Percentiles rank a stretch among this genome's conserved stretches.
Evolutionary conservation across 1,140 invertebrate species (phyloP).

Genomic region (Anastatus disparis): DNA sequence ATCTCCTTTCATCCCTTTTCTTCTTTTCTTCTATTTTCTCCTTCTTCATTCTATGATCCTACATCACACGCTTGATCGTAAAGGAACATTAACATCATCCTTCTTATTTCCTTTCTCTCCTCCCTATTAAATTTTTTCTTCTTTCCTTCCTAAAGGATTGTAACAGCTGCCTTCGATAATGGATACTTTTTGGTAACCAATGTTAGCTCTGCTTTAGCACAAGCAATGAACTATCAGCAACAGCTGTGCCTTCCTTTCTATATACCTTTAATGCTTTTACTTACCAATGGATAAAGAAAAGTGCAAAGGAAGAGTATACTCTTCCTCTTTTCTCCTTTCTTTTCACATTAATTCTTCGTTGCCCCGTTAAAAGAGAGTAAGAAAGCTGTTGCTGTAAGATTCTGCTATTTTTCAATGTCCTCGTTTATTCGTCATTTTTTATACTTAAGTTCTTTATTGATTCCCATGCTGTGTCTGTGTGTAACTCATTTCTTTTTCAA

Average conservation of each 20-base stretch:
- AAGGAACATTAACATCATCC: slow-evolving; percentile 49
- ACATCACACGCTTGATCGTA: slow-evolving; percentile 39
- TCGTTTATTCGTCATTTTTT: slow-evolving; percentile 10
- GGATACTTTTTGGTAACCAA: slow-evolving; percentile 47
- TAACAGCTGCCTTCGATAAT: slow-evolving; percentile 49
- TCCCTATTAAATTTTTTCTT: too few species aligned
- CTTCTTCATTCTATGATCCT: neutral
- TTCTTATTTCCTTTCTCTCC: too few species aligned
- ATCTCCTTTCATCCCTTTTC: slow-evolving; percentile 26
- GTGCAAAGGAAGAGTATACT: too few species aligned
- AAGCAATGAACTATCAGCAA: slow-evolving; percentile 48
- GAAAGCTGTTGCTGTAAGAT: too few species aligned
- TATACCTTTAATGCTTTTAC: too few species aligned
- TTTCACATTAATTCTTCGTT: slow-evolving; percentile 31
- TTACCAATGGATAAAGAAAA: too few species aligned
- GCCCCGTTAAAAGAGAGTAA: neutral
- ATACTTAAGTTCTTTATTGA: neutral
- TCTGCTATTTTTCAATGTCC: neutral
- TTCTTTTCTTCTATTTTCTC: slow-evolving; percentile 4
- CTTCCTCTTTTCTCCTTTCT: slow-evolving; percentile 13
- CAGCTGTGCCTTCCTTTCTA: slow-evolving; percentile 44
- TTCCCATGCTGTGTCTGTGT: neutral
- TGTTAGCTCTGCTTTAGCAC: slow-evolving; percentile 38
- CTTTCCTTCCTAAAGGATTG: too few species aligned
- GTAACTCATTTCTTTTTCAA: neutral